Conservation (phyloP, 2,888 invertebrate genomes). For the Hecatera dysodea region DNA sequence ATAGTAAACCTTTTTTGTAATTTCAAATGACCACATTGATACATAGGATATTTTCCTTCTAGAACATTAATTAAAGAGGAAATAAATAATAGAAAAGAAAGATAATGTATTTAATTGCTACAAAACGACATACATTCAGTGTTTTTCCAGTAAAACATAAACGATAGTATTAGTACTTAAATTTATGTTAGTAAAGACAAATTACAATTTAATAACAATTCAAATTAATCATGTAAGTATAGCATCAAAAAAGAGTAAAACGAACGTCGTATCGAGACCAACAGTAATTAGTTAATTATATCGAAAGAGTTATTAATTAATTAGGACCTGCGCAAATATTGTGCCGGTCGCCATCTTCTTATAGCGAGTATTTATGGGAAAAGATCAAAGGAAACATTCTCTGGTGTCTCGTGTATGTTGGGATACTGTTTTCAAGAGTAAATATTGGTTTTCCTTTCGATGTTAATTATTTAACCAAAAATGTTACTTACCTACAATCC, state of each 20-base stretch:
- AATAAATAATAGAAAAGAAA: too few species aligned
- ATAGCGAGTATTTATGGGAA: slow-evolving; percentile 11
- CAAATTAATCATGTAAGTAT: background rate
- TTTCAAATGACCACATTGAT: too few species aligned
- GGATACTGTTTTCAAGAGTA: background rate
- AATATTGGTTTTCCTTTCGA: slow-evolving; percentile 1
- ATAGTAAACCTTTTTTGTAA: too few species aligned
- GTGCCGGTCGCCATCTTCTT: slow-evolving; percentile 10
- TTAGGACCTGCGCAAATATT: slow-evolving; percentile 39
- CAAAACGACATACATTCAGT: too few species aligned
- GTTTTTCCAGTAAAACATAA: too few species aligned
- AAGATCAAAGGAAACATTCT: slow-evolving; percentile 41
- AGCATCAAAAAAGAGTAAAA: slow-evolving; percentile 5
- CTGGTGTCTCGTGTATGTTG: background rate
- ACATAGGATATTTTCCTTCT: too few species aligned
- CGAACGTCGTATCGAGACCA: background rate
- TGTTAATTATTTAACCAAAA: background rate
- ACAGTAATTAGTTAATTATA: slow-evolving; percentile 39
- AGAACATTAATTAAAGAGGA: too few species aligned
- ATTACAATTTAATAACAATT: too few species aligned
- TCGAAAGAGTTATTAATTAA: slow-evolving; percentile 53
- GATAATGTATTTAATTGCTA: too few species aligned
- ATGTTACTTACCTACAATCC: background rate
- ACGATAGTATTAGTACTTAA: too few species aligned
- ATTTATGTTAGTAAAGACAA: too few species aligned